These are phyloP conservation scores for Gastrophysa polygoni DNA, from an alignment of 2,888 invertebrate genomes.

Conservation along the genomic window DNA sequence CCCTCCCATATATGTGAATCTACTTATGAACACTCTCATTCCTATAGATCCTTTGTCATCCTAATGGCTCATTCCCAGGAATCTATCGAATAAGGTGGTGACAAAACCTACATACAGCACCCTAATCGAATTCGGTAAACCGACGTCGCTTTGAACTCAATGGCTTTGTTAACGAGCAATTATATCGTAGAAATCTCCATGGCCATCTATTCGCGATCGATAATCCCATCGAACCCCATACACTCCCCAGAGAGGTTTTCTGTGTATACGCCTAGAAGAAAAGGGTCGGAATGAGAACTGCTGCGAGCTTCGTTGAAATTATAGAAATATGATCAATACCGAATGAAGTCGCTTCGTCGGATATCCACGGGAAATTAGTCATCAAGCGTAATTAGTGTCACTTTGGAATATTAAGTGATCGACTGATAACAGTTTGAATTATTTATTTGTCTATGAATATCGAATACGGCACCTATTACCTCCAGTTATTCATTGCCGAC, in stretches of 20 bases:
- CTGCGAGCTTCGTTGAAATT: too few relatives aligned
- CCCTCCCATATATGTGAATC: too few relatives aligned
- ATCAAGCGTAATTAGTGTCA: too few relatives aligned
- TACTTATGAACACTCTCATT: too few relatives aligned
- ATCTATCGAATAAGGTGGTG: slow-evolving; percentile 23
- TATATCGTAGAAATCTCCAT: slow-evolving; percentile 27
- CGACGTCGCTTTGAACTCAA: slow-evolving; percentile 26
- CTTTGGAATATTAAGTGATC: too few relatives aligned
- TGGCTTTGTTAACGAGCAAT: slow-evolving; percentile 27
- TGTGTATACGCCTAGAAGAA: background rate
- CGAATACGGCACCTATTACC: too few relatives aligned
- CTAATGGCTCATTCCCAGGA: background rate
- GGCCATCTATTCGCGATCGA: slow-evolving; percentile 25
- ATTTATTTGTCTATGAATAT: too few relatives aligned
- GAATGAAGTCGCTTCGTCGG: too few relatives aligned
- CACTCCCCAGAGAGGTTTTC: background rate
- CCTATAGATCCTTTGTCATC: background rate
- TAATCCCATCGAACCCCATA: slow-evolving; percentile 11
- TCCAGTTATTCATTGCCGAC: too few relatives aligned
- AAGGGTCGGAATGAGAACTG: background rate
- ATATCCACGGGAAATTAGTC: too few relatives aligned
- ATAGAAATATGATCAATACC: background rate
- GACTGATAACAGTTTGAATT: too few relatives aligned
- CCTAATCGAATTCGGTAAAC: slow-evolving; percentile 29
- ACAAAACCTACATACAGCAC: slow-evolving; percentile 9